A percentile compares a stretch with the other conserved stretches of the same genome.
Conservation (phyloP, 2,113 vertebrate species). For the Eonycteris spelaea region DNA sequence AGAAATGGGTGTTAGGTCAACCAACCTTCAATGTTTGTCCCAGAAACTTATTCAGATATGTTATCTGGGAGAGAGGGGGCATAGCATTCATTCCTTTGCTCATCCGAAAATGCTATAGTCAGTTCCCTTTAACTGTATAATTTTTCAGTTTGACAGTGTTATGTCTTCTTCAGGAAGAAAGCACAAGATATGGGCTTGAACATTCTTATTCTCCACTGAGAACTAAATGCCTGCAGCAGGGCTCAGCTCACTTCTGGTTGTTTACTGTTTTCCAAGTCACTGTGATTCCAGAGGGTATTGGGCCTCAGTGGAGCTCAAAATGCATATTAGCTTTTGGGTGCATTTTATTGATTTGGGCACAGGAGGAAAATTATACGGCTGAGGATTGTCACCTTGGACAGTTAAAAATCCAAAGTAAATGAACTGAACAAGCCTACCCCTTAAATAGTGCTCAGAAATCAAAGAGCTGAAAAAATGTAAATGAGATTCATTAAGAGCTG, state of each 20-base stretch:
- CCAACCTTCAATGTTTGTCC: neutral
- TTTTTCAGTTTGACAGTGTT: neutral
- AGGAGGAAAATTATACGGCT: conserved; percentile 14
- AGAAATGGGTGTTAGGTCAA: neutral
- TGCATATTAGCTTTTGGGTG: conserved; percentile 41
- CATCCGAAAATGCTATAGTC: neutral
- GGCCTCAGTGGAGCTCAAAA: conserved; percentile 37
- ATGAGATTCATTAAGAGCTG: conserved; percentile 64
- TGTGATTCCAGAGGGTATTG: neutral
- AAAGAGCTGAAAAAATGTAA: conserved; percentile 54
- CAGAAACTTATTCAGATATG: neutral
- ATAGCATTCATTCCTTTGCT: neutral
- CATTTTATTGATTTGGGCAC: conserved; percentile 40
- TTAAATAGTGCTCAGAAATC: conserved; percentile 55
- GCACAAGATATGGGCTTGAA: neutral
- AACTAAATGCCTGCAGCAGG: neutral
- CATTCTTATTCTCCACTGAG: neutral
- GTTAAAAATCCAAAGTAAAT: conserved; percentile 60
- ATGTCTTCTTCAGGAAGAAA: neutral
- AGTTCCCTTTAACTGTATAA: accelerated
- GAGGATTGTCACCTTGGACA: conserved; percentile 45
- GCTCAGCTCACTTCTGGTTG: neutral
- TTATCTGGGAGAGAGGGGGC: neutral
- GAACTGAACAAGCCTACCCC: conserved; percentile 35
- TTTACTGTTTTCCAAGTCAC: conserved; percentile 1